These are phyloP conservation scores for Camptogramma bilineatum DNA, from an alignment of 2,888 invertebrate species.

Conservation along the genomic window DNA sequence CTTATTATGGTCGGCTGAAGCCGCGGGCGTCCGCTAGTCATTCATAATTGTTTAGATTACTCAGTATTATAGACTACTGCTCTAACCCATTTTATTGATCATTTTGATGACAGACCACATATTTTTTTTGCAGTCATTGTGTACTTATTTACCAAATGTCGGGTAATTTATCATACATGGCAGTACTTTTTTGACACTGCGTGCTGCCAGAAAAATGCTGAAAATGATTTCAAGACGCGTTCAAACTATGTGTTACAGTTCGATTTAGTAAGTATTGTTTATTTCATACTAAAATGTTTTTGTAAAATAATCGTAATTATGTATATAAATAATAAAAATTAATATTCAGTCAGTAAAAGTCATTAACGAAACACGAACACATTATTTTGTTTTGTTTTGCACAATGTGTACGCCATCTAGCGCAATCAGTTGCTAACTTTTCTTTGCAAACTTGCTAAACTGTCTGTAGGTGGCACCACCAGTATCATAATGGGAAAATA, in stretches of 20 bases:
- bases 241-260: conserved; percentile 9
- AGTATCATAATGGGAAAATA: background rate
- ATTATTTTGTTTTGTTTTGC: background rate
- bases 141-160: background rate
- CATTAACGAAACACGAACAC: background rate
- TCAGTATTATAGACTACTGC: too few relatives aligned
- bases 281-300: too few relatives aligned
- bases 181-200: conserved; percentile 51
- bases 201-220: conserved; percentile 45
- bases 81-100: too few relatives aligned
- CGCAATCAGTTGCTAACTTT: background rate
- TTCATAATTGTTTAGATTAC: too few relatives aligned
- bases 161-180: conserved; percentile 4
- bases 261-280: too few relatives aligned
- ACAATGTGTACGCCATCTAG: background rate
- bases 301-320: background rate
- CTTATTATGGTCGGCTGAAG: too few relatives aligned
- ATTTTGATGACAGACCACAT: too few relatives aligned
- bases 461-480: conserved; percentile 22
- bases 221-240: conserved; percentile 39
- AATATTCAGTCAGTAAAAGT: background rate
- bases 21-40: too few relatives aligned
- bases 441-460: background rate
- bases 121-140: background rate
- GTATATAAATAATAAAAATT: background rate